phyloP scores from a whole-genome alignment of 2,888 invertebrate species.

The Andricus quercusramuli region DNA sequence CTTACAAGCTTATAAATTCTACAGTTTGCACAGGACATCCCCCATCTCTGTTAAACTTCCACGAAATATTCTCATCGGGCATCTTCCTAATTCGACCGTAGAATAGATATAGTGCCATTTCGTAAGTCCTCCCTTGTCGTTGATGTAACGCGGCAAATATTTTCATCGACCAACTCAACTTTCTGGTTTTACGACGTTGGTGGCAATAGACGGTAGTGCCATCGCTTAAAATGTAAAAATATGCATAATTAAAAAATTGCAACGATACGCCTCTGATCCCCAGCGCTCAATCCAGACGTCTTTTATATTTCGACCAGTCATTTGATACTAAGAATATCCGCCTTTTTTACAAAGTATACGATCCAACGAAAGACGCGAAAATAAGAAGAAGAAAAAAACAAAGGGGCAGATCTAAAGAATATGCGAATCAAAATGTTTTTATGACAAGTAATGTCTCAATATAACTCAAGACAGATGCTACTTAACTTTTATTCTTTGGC shows the following conservation, averaged over 20 bases:
- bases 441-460: conserved; percentile 6
- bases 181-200: conserved; percentile 42
- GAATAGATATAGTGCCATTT: conserved; percentile 39
- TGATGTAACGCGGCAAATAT: conserved; percentile 39
- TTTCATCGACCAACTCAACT: conserved; percentile 35
- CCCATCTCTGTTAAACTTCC: conserved; percentile 30
- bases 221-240: conserved; percentile 41
- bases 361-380: neutral
- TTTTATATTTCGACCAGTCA: conserved; percentile 33
- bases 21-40: conserved; percentile 21
- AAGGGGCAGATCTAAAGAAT: neutral
- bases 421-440: conserved; percentile 8
- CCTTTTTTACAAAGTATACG: conserved; percentile 38
- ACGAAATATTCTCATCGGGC: conserved; percentile 9
- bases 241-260: conserved; percentile 42
- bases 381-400: neutral
- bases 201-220: conserved; percentile 42
- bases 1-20: conserved; percentile 35
- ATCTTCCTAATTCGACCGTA: conserved; percentile 34
- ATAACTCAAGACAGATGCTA: neutral
- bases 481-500: no score
- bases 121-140: conserved; percentile 22
- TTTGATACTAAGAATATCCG: conserved; percentile 32
- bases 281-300: conserved; percentile 15
- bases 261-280: conserved; percentile 36